A percentile compares a stretch with the other conserved stretches of the same genome.
These are phyloP conservation scores for Thelaira solivaga DNA, from an alignment of 2,888 invertebrate species.

Conservation along the genomic window DNA sequence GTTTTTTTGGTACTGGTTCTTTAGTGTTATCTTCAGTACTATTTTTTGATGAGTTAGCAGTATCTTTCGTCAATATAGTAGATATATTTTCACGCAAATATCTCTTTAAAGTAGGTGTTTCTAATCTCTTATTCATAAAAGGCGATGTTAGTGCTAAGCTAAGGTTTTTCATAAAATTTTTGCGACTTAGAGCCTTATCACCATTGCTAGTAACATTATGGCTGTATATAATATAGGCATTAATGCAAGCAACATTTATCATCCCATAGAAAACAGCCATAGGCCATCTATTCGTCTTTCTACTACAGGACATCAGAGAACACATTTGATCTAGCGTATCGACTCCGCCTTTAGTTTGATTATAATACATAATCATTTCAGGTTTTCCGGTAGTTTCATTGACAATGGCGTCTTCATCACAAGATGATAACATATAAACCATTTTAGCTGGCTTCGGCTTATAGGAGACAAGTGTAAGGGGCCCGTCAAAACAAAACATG, in stretches of 20 bases:
- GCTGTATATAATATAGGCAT: not conserved
- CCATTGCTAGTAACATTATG: too few relatives aligned
- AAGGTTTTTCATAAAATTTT: too few relatives aligned
- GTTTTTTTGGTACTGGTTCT: too few relatives aligned
- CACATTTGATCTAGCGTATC: slow-evolving; percentile 31
- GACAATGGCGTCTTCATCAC: slow-evolving; percentile 2
- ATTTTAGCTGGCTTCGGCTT: slow-evolving; percentile 30
- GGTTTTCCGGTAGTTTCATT: slow-evolving; percentile 22
- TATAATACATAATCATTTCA: slow-evolving; percentile 37
- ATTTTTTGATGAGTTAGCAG: too few relatives aligned
- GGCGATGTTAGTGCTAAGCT: too few relatives aligned
- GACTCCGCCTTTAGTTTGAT: slow-evolving; percentile 14
- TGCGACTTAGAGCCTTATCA: too few relatives aligned
- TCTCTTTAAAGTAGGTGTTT: too few relatives aligned
- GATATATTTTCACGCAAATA: too few relatives aligned
- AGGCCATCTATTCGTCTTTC: slow-evolving; percentile 24
- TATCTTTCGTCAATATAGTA: too few relatives aligned
- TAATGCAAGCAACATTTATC: not conserved
- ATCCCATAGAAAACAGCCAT: slow-evolving; percentile 18
- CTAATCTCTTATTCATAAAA: too few relatives aligned
- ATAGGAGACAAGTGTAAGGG: slow-evolving; percentile 22
- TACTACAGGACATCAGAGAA: slow-evolving; percentile 39
- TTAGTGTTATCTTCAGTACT: too few relatives aligned
- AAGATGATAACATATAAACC: slow-evolving; percentile 13
- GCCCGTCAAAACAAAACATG: slow-evolving; percentile 24